Conservation (phyloP, 2,113 vertebrate genomes). For the rabbit (Oryctolagus cuniculus) region DNA sequence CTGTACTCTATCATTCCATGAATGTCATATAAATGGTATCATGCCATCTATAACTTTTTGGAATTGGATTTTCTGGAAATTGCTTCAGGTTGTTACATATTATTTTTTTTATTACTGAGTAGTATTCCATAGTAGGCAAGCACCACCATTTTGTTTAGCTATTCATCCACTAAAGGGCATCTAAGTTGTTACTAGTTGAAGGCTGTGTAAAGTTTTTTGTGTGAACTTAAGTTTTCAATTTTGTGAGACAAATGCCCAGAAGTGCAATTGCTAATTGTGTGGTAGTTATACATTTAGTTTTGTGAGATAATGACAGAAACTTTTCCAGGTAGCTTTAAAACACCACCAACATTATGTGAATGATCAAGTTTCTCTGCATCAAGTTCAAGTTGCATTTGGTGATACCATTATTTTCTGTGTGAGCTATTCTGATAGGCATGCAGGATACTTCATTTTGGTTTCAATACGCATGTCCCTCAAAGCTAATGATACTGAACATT, state of each 20-base stretch:
- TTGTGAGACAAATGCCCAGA: background rate
- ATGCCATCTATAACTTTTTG: background rate
- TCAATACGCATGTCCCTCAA: no score
- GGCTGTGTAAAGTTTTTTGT: background rate
- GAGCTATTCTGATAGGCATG: background rate
- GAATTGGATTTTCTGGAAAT: background rate
- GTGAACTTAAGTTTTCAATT: background rate
- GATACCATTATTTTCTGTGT: background rate
- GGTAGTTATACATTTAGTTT: background rate
- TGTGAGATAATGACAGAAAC: background rate
- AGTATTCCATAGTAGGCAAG: background rate
- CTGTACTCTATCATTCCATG: background rate
- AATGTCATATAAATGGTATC: background rate
- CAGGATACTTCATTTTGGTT: background rate
- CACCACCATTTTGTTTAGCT: background rate
- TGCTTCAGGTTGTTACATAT: background rate
- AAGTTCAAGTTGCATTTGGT: background rate
- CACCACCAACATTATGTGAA: background rate
- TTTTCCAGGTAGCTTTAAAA: background rate
- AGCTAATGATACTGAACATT: background rate
- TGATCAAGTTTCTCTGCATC: background rate
- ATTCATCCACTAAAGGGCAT: background rate
- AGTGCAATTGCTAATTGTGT: background rate
- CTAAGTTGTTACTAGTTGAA: background rate
- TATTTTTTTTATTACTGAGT: background rate